phyloP scores from a whole-genome alignment of 2,888 invertebrate species.

The Lasioglossum calceatum region DNA sequence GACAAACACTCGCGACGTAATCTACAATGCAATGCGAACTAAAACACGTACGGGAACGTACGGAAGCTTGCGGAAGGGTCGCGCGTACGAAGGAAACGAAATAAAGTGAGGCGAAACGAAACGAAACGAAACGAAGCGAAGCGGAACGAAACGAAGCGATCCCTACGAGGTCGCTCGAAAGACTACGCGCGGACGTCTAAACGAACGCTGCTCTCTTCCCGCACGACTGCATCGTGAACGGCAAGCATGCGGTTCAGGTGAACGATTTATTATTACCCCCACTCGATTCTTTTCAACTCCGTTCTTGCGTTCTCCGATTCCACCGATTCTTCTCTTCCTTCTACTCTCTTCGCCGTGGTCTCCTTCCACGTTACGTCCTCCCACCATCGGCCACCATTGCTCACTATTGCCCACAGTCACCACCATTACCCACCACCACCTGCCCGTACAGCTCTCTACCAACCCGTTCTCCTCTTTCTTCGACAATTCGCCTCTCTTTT shows the following conservation, averaged over 20 bases:
- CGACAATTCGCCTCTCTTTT: not conserved
- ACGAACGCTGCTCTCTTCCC: conserved; percentile 60
- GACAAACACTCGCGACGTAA: not conserved
- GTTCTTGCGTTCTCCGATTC: conserved; percentile 28
- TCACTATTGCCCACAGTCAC: not conserved
- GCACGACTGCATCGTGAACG: conserved; percentile 58
- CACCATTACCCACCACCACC: not conserved
- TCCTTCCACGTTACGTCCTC: not conserved
- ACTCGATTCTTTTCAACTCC: conserved; percentile 56
- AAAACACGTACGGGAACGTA: not conserved
- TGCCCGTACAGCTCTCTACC: not conserved
- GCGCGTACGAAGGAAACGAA: not conserved
- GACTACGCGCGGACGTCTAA: conserved; percentile 71
- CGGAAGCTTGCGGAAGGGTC: not conserved
- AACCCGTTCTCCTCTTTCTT: not conserved
- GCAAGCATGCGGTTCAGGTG: conserved; percentile 76
- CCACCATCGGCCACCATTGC: not conserved
- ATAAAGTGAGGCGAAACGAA: conserved; percentile 11
- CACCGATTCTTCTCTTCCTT: conserved; percentile 42
- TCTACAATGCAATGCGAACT: not conserved
- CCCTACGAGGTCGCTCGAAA: conserved; percentile 79
- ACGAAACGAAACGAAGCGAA: conserved; percentile 20
- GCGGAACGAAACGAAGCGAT: conserved; percentile 60
- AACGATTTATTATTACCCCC: conserved; percentile 82
- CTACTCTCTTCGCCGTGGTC: conserved; percentile 23